phyloP scores from a whole-genome alignment of 1,140 invertebrate species.

The Trinorchestia longiramus region DNA sequence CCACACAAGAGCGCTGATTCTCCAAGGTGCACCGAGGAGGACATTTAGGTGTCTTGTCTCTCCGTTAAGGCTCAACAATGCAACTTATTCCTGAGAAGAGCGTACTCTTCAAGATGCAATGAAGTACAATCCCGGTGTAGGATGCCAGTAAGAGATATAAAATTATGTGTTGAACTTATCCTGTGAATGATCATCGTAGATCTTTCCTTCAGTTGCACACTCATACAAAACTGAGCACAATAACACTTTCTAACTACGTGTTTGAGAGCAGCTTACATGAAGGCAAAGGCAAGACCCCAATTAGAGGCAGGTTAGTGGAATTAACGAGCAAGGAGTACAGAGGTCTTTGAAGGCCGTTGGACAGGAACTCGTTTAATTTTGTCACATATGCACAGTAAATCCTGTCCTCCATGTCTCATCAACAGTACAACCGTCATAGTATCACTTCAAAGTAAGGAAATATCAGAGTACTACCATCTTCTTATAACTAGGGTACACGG shows the following conservation, averaged over 20 bases:
- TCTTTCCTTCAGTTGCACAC: background rate
- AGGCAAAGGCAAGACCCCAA: background rate
- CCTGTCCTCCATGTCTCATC: background rate
- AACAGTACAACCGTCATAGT: background rate
- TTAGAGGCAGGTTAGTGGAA: background rate
- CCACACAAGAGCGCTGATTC: background rate
- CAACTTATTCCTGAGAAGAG: background rate
- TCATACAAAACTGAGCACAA: background rate
- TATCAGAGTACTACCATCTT: background rate
- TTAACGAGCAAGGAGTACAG: background rate
- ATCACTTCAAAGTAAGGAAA: background rate
- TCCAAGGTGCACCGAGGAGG: background rate
- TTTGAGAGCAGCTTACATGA: background rate
- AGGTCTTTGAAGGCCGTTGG: background rate
- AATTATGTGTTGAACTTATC: background rate
- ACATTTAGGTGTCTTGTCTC: background rate
- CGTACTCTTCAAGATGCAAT: background rate
- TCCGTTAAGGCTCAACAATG: background rate
- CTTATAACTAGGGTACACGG: background rate
- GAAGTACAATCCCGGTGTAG: background rate
- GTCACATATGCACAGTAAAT: background rate
- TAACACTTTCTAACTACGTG: background rate
- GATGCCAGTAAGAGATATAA: background rate
- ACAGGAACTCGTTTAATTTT: background rate
- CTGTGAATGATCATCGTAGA: background rate